Percentiles rank a stretch among this genome's conserved stretches.
Conservation (phyloP, 2,888 invertebrate genomes). For the Melitaea athalia region DNA sequence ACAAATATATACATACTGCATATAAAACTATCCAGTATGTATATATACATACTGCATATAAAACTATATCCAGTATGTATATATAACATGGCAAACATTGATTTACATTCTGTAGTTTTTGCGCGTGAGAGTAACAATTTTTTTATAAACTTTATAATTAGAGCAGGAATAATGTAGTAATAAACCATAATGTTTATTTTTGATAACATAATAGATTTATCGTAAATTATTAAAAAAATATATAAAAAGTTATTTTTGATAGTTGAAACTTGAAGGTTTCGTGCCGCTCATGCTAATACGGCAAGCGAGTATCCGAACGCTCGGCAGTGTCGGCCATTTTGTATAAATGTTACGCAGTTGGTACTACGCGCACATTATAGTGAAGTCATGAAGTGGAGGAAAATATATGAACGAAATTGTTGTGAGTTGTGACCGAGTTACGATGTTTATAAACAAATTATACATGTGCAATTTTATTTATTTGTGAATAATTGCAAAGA, state of each 20-base stretch:
- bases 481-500: no score
- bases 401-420: background rate
- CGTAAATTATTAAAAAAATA: no score
- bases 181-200: no score
- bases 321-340: constrained; percentile 36
- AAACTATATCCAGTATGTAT: no score
- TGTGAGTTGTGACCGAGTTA: background rate
- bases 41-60: background rate
- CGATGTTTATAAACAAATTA: background rate
- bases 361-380: background rate
- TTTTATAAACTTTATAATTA: no score
- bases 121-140: no score
- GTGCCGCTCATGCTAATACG: background rate
- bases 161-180: no score
- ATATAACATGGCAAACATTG: no score
- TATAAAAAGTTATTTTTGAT: background rate
- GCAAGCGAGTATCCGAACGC: constrained; percentile 32
- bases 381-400: background rate
- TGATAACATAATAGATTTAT: no score
- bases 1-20: background rate
- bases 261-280: no score
- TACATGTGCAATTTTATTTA: background rate
- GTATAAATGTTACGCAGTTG: constrained; percentile 28
- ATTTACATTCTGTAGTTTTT: no score
- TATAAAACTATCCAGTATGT: no score